Conservation (phyloP, 2,797 vertebrate genomes). For the Brachyrhaphis roseni region DNA sequence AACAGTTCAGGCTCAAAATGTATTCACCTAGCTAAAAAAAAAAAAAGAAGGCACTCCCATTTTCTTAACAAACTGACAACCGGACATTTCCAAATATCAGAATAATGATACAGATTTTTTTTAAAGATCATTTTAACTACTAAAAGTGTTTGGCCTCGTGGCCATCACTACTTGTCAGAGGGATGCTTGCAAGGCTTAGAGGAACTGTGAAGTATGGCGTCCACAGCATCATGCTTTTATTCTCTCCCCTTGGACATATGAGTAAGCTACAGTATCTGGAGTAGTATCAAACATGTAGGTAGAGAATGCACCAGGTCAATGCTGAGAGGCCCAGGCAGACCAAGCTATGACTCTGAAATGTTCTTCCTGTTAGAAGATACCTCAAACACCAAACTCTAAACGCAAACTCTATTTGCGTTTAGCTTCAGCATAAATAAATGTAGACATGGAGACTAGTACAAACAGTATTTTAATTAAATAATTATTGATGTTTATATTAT, state of each 20-base stretch:
- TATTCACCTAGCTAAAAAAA: not conserved
- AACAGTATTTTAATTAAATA: not conserved
- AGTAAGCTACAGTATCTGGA: not conserved
- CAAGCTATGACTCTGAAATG: not conserved
- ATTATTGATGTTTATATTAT: not conserved
- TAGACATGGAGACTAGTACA: not conserved
- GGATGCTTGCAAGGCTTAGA: not conserved
- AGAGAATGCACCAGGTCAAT: not conserved
- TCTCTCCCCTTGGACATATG: not conserved
- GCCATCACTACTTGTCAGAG: not conserved
- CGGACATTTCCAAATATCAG: not conserved
- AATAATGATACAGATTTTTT: not conserved
- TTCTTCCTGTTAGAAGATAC: not conserved
- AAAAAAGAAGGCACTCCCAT: not conserved
- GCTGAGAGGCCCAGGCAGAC: not conserved
- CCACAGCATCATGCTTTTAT: not conserved
- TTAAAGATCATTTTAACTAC: not conserved
- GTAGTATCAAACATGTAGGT: not conserved
- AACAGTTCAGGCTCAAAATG: not conserved
- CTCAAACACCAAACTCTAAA: too few species aligned
- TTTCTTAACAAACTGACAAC: not conserved
- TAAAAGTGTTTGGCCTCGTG: not conserved
- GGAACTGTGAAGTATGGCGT: not conserved
- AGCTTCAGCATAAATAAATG: too few species aligned
- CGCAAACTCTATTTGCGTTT: not conserved